phyloP scores from a whole-genome alignment of 1,140 invertebrate species.

The Pseudomyrmex flavicornis region DNA sequence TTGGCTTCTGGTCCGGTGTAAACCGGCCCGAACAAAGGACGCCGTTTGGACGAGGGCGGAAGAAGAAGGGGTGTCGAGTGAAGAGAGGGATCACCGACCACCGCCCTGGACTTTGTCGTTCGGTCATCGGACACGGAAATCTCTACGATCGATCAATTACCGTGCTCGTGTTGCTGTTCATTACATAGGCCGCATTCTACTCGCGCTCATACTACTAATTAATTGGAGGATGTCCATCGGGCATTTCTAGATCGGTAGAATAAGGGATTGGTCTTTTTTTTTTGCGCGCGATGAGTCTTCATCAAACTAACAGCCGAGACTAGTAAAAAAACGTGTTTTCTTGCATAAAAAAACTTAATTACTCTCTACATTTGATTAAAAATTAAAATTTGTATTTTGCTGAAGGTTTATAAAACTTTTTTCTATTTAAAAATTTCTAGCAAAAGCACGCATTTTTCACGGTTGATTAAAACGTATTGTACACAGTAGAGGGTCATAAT shows the following conservation, averaged over 20 bases:
- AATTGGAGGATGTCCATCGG: slow-evolving; percentile 9
- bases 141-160: slow-evolving; percentile 67
- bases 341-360: no score
- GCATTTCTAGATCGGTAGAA: background rate
- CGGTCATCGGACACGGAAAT: slow-evolving; percentile 47
- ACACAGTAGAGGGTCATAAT: no score
- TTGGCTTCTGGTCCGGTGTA: slow-evolving; percentile 59
- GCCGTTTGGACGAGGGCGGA: slow-evolving; percentile 41
- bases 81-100: slow-evolving; percentile 50
- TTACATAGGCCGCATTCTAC: slow-evolving; percentile 44
- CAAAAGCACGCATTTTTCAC: no score
- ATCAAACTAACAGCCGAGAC: background rate
- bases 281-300: background rate
- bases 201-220: slow-evolving; percentile 52
- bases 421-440: no score
- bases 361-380: no score
- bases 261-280: slow-evolving; percentile 2
- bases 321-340: background rate
- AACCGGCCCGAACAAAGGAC: slow-evolving; percentile 67
- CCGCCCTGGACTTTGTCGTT: slow-evolving; percentile 48
- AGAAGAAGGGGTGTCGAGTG: slow-evolving; percentile 1
- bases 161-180: slow-evolving; percentile 13
- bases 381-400: no score
- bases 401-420: no score
- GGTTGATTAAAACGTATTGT: no score